A percentile compares a stretch with the other conserved stretches of the same genome.
Conservation (phyloP, 2,113 vertebrate genomes). For the Tetraodon nigroviridis region DNA sequence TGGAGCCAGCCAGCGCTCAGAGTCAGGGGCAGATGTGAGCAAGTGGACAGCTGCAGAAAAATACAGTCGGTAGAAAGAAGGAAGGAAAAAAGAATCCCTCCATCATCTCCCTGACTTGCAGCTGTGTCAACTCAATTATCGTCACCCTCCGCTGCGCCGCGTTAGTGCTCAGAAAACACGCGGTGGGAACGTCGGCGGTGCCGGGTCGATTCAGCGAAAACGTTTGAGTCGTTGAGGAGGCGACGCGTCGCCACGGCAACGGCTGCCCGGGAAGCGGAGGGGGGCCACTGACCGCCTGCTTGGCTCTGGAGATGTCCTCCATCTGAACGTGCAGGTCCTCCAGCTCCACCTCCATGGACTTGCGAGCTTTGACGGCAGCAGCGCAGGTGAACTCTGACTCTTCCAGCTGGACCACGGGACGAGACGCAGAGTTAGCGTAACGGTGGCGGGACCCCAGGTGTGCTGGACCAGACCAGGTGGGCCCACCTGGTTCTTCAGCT, state of each 20-base stretch:
- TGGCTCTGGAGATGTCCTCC: constrained; percentile 91
- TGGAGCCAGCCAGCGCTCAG: too few species aligned
- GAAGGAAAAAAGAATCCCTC: background rate
- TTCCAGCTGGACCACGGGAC: constrained; percentile 78
- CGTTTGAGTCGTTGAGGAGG: constrained; percentile 15
- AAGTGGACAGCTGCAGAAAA: too few species aligned
- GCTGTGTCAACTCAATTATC: constrained; percentile 45
- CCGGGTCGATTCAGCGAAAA: constrained; percentile 41
- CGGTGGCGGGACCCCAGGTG: too few species aligned
- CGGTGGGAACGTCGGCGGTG: constrained; percentile 35
- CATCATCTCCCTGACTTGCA: constrained; percentile 4
- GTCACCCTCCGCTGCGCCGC: constrained; percentile 20
- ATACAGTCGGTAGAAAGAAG: too few species aligned
- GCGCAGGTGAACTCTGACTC: constrained; percentile 97
- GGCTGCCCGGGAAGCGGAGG: background rate
- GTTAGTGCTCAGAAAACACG: constrained; percentile 28
- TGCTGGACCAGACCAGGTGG: background rate
- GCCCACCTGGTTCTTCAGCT: constrained; percentile 94
- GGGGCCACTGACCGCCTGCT: constrained; percentile 79
- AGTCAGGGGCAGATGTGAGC: too few species aligned
- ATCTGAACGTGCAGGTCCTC: constrained; percentile 97
- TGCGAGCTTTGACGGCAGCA: constrained; percentile 88
- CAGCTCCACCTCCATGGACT: constrained; percentile 96
- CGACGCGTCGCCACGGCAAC: constrained; percentile 14
- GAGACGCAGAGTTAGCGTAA: background rate